phyloP scores from a whole-genome alignment of 2,113 vertebrate genomes.

The Burhinus bistriatus region DNA sequence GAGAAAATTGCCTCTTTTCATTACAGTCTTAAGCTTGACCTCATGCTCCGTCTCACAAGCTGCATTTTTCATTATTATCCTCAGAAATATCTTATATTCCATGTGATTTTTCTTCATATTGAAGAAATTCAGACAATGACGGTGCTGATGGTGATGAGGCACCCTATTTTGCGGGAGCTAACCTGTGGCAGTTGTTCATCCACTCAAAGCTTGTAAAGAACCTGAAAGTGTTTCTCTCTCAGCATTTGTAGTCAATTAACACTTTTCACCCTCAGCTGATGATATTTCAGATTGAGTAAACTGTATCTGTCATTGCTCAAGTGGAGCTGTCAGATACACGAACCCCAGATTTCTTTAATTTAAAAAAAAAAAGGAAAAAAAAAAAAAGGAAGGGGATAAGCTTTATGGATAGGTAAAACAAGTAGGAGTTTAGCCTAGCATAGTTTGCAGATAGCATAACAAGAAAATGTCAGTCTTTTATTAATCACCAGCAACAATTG shows the following conservation, averaged over 20 bases:
- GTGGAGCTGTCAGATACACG: neutral
- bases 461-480: neutral
- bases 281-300: neutral
- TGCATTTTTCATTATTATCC: slow-evolving; percentile 25
- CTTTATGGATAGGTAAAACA: neutral
- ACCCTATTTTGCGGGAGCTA: neutral
- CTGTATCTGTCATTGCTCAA: neutral
- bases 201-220: neutral
- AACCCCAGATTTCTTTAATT: neutral
- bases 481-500: neutral
- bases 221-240: neutral
- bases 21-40: slow-evolving; percentile 24
- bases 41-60: neutral
- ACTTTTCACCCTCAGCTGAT: neutral
- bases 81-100: slow-evolving; percentile 24
- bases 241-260: slow-evolving; percentile 18
- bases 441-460: neutral
- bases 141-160: neutral
- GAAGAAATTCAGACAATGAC: slow-evolving; percentile 9
- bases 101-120: neutral
- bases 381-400: neutral
- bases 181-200: neutral
- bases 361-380: no score
- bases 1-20: slow-evolving; percentile 48
- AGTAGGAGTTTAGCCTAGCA: neutral